Evolutionary conservation across 2,888 invertebrate genomes (phyloP), one percentile per base, ranked within the genome.

Genomic region (Drosophila eohydei): DNA sequence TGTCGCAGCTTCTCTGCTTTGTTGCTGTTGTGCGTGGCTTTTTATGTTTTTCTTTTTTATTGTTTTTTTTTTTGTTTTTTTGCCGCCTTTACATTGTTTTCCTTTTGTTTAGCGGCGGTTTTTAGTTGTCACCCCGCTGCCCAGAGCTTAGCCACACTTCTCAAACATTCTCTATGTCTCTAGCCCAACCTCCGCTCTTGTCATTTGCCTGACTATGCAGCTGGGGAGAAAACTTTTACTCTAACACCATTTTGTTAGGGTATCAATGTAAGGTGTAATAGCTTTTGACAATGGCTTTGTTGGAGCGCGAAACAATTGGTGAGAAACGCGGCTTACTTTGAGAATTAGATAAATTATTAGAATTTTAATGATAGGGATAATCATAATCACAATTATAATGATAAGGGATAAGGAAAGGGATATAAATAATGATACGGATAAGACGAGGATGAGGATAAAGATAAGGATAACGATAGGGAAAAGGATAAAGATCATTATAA

Each of bases 81-180:
- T 61, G 78, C 74, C 76, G 73, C 82, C 85, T 79, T 89, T 89
- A 84, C 84, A 88, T 84, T 88, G 89, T 89, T 84, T 89, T 76
- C 74, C 73, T 81, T 88, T 89, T 89, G 88, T 84, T 88, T 81
- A 74, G 72, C 68, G 52, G 75, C 57, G 69, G 81, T 83, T 66
- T 73, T 63, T 62, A 63, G 71, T 65, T 64, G 46, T 55, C 61
- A 21, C 40, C 54, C 30, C 41, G 21, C 50, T 41, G 48, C 43
- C 56, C 21, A 38, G n/a, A 16, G 36, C 28, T 38, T 30, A 48
- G 46, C 57, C 28, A 5, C 48, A 14, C 48, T 16, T 32, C 41
- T 14, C 63, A 28, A 55, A 52, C 14, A 41, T 30, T 54, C 54
- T 14, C 40, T 51, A 7, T 34, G 16, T 6, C 11, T 0, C 59